Conservation (phyloP, 2,888 invertebrate species). For the Cordylochernes scorpioides region DNA sequence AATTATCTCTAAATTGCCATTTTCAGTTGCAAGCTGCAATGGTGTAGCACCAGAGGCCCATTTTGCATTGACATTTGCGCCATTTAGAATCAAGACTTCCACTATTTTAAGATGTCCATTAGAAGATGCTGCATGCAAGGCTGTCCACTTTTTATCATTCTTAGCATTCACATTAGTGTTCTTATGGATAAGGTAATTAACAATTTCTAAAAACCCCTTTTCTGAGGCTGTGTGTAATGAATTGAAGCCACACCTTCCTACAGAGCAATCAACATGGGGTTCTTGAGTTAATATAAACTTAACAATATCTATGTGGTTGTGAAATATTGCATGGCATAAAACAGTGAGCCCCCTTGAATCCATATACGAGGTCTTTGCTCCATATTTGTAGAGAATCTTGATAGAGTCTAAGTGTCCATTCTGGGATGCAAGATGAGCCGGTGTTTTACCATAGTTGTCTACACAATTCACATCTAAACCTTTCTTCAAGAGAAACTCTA, state of each 20-base stretch:
- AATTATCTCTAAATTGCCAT: too few species aligned
- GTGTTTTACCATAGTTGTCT: slow-evolving; percentile 26
- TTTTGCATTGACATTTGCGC: slow-evolving; percentile 43
- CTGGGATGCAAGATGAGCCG: slow-evolving; percentile 53
- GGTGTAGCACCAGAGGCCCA: slow-evolving; percentile 78
- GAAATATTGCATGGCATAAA: slow-evolving; percentile 1
- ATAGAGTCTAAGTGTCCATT: slow-evolving; percentile 33
- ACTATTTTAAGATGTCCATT: slow-evolving; percentile 51
- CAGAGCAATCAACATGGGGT: background rate
- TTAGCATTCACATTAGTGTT: too few species aligned
- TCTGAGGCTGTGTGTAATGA: slow-evolving; percentile 1
- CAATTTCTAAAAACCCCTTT: slow-evolving; percentile 1
- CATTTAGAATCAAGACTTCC: slow-evolving; percentile 37
- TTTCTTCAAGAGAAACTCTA: too few species aligned
- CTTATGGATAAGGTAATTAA: background rate
- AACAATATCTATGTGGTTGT: background rate
- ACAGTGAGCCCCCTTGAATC: slow-evolving; percentile 21
- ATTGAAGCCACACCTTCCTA: background rate
- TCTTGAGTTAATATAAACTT: background rate
- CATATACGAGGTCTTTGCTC: too few species aligned
- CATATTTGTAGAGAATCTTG: too few species aligned
- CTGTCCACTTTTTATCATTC: slow-evolving; percentile 57
- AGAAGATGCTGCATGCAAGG: slow-evolving; percentile 76
- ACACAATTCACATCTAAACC: too few species aligned
- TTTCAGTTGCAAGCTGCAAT: slow-evolving; percentile 61